Percentiles rank a stretch among this genome's conserved stretches.
Evolutionary conservation across 2,113 vertebrate genomes (phyloP).

Genomic region (Forbesichthys agassizii): DNA sequence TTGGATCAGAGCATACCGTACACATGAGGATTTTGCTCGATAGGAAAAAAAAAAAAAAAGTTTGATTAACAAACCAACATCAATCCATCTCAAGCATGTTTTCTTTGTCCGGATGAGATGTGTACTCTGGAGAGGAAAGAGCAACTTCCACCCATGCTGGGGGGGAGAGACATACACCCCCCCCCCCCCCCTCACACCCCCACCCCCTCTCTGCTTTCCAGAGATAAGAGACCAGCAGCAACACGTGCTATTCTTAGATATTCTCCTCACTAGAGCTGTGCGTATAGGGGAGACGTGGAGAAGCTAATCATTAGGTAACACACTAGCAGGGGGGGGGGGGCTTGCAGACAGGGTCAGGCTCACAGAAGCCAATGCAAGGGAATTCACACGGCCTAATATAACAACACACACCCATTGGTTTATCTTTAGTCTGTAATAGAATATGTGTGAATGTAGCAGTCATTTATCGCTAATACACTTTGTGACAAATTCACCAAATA

Average conservation of each 20-base stretch:
- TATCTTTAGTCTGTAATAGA: not conserved
- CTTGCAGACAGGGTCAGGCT: not conserved
- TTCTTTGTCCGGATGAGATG: not conserved
- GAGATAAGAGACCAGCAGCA: conserved; percentile 59
- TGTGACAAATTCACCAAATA: too few relatives aligned
- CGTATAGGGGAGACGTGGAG: conserved; percentile 15
- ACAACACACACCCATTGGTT: not conserved
- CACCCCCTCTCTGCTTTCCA: conserved; percentile 33
- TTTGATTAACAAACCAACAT: not conserved
- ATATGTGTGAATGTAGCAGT: not conserved
- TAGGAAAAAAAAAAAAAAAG: not conserved
- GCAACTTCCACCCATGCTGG: too few relatives aligned
- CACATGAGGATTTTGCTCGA: not conserved
- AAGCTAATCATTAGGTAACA: conserved; percentile 26
- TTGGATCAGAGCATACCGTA: not conserved
- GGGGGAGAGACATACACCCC: too few relatives aligned
- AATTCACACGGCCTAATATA: not conserved
- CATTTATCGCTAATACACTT: too few relatives aligned
- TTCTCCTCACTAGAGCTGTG: conserved; percentile 24
- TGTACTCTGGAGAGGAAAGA: conserved; percentile 27
- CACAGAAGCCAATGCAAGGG: conserved; percentile 8
- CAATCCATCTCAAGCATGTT: not conserved
- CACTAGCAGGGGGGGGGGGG: conserved; percentile 1
- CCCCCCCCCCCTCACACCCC: too few relatives aligned
- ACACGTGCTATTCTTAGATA: conserved; percentile 63